Evolutionary conservation across 2,888 invertebrate genomes (phyloP).

Genomic region (Caenorhabditis angaria): DNA sequence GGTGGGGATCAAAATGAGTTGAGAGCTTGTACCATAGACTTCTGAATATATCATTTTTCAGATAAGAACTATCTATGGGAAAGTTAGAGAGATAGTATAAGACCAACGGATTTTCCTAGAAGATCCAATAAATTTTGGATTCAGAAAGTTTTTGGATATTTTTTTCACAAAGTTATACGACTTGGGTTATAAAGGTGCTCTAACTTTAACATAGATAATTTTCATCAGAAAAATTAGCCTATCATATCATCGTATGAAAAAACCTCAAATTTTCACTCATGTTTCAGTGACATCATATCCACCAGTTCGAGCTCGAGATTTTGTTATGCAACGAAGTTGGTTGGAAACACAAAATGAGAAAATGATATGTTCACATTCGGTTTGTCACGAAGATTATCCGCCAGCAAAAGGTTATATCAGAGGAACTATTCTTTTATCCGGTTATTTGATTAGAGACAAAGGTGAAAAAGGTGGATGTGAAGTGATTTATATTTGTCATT

Average conservation of each 20-base stretch:
- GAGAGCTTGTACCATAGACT: too few relatives aligned
- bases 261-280: not conserved
- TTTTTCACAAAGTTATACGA: too few relatives aligned
- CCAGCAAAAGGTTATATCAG: constrained; percentile 84
- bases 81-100: too few relatives aligned
- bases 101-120: too few relatives aligned
- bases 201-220: too few relatives aligned
- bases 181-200: too few relatives aligned
- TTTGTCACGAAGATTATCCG: constrained; percentile 84
- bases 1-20: too few relatives aligned
- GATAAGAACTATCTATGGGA: too few relatives aligned
- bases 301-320: constrained; percentile 78
- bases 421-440: constrained; percentile 79
- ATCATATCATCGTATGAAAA: too few relatives aligned
- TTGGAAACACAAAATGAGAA: constrained; percentile 86
- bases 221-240: too few relatives aligned
- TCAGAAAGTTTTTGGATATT: too few relatives aligned
- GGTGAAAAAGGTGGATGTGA: constrained; percentile 78
- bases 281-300: constrained; percentile 51
- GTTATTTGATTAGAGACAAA: constrained; percentile 78
- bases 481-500: constrained; percentile 87
- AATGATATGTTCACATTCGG: constrained; percentile 88
- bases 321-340: constrained; percentile 91
- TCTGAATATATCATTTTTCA: not conserved
- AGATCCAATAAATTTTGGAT: too few relatives aligned